Base-by-base conservation (phyloP, 2,888 invertebrate species). In the Carpatolechia fugitivella region DNA sequence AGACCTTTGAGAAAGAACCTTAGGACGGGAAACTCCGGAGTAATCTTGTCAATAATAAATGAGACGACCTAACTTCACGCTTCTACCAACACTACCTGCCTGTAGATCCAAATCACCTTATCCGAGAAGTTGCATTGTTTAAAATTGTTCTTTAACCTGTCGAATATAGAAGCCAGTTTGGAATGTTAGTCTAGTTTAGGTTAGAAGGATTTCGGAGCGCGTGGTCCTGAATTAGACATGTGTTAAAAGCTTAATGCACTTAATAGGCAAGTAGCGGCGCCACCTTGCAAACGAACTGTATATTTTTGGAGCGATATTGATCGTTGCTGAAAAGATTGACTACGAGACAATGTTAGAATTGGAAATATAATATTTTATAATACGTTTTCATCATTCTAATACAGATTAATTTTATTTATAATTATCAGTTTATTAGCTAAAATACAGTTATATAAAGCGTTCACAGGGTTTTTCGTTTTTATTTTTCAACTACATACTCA, bases 41-140 rank as follows among this genome's bases (percentile, higher is more conserved):
- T 78, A 80, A 85, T 82, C 75, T 76, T 69, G 70, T 90, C 80
- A 90, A 90, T 90, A 89, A 88, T 90, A 90, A 83, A 90, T 87
- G 85, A 85, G 85, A 82, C 77, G 82, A 80, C 78, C 82, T 76
- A 85, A 87, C 86, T 88, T 87, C 78, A 73, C 81, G 80, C 84
- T 78, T 72, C 70, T 70, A 73, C 83, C 78, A 76, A 82, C 86
- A 84, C 85, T 71, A 76, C 78, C 78, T 7, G 77, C 70, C 71
- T 69, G 68, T 73, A 67, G 69, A 77, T 80, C 65, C 64, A 68
- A 76, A 80, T 69, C 72, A 76, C 71, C 70, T 59, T 68, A 76
- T 74, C 74, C 76, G 7, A 0, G 14, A 49, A 50, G 35, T 2
- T 10, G 24, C 8, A n/a, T 20, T 5, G 7, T 35, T 20, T n/a